These are phyloP conservation scores for Parasteatoda tepidariorum DNA, from an alignment of 1,140 invertebrate species.

Conservation along the genomic window DNA sequence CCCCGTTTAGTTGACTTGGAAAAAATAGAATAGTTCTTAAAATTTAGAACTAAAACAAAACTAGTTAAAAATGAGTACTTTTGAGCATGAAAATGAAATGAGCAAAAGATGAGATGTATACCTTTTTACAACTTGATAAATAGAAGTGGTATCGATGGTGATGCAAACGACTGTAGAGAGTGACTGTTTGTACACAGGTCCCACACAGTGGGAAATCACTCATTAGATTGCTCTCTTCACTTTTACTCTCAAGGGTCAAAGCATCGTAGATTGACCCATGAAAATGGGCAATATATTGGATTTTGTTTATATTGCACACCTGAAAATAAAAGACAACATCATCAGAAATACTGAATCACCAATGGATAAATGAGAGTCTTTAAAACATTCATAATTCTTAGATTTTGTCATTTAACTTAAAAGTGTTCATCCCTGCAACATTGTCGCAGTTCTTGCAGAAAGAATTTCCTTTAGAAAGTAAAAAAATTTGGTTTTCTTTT, in stretches of 20 bases:
- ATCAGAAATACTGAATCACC: too few species aligned
- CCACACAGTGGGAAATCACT: slow-evolving; percentile 71
- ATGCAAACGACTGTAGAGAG: slow-evolving; percentile 82
- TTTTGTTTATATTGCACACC: slow-evolving; percentile 68
- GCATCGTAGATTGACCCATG: slow-evolving; percentile 86
- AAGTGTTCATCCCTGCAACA: too few species aligned
- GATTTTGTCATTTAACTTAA: not conserved
- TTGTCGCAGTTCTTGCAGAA: too few species aligned
- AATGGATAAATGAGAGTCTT: too few species aligned
- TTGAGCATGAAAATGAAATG: not conserved
- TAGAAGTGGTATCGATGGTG: slow-evolving; percentile 91
- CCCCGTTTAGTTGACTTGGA: too few species aligned
- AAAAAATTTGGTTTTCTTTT: too few species aligned
- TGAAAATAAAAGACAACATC: slow-evolving; percentile 15
- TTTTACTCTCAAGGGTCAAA: slow-evolving; percentile 76
- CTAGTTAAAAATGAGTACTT: too few species aligned
- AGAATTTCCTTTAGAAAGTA: too few species aligned
- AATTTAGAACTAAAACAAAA: too few species aligned
- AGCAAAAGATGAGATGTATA: slow-evolving; percentile 12
- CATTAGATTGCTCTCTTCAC: slow-evolving; percentile 6
- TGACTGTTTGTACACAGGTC: slow-evolving; percentile 79
- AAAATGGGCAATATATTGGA: slow-evolving; percentile 77
- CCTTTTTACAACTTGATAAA: slow-evolving; percentile 77
- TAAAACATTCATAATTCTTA: not conserved
- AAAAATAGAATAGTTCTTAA: too few species aligned